Evolutionary conservation across 1,140 invertebrate species (phyloP).

Genomic region (Drosophila littoralis): DNA sequence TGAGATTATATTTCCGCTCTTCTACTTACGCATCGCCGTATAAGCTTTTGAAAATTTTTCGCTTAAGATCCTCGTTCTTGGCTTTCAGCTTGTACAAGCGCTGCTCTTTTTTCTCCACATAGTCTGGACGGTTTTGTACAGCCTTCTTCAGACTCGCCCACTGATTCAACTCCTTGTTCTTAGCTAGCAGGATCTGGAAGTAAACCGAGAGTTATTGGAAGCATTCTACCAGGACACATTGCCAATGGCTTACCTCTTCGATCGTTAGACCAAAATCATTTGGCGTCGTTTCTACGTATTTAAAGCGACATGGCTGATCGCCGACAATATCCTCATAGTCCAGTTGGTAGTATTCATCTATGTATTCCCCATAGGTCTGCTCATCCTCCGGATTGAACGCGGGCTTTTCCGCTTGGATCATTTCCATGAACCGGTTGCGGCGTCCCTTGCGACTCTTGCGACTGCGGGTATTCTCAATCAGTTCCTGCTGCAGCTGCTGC

Average conservation of each 20-base stretch:
- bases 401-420: conserved; percentile 90
- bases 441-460: conserved; percentile 87
- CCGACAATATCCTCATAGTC: conserved; percentile 98
- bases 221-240: not conserved
- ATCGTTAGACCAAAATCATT: conserved; percentile 96
- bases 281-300: conserved; percentile 94
- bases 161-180: conserved; percentile 96
- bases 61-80: conserved; percentile 90
- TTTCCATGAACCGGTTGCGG: conserved; percentile 89
- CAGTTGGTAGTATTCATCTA: conserved; percentile 97
- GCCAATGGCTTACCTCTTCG: conserved; percentile 89
- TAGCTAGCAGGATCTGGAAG: conserved; percentile 89
- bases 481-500: conserved; percentile 86
- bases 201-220: not conserved
- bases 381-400: conserved; percentile 91
- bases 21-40: conserved; percentile 86
- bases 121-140: conserved; percentile 90
- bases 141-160: conserved; percentile 98
- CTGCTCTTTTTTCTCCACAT: conserved; percentile 92
- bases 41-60: conserved; percentile 93
- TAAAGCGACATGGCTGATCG: conserved; percentile 95
- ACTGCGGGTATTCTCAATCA: conserved; percentile 86
- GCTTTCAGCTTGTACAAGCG: conserved; percentile 91
- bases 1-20: not conserved
- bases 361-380: conserved; percentile 93